Conservation (phyloP, 2,113 vertebrate species). For the Okapia johnstoni region DNA sequence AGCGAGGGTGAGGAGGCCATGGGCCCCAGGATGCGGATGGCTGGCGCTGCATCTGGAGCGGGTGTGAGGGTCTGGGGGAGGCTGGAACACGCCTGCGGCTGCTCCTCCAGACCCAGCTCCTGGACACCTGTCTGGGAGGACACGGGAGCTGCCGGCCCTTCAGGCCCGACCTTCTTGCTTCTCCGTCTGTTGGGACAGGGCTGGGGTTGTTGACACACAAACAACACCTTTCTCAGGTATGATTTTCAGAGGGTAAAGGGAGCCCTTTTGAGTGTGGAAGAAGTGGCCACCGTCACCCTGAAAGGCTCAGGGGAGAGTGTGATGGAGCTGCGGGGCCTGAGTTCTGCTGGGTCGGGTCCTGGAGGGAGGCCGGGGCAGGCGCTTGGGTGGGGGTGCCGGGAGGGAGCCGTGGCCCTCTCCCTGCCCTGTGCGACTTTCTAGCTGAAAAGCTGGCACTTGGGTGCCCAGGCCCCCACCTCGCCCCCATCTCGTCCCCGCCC, state of each 20-base stretch:
- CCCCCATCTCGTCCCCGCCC: neutral
- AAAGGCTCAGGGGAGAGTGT: neutral
- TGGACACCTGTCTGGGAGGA: neutral
- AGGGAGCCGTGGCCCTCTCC: neutral
- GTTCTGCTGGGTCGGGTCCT: neutral
- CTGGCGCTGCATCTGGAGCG: accelerated
- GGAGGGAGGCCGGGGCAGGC: neutral
- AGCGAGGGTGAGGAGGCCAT: neutral
- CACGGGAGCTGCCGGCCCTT: accelerated
- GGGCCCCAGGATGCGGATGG: neutral
- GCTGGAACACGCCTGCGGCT: neutral
- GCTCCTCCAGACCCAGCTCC: neutral
- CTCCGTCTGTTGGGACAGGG: accelerated
- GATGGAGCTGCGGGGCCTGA: neutral
- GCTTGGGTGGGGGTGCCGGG: neutral
- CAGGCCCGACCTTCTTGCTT: neutral
- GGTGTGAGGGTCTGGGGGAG: neutral
- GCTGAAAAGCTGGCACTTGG: neutral
- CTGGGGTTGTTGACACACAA: neutral
- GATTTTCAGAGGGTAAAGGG: accelerated
- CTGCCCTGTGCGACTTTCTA: neutral
- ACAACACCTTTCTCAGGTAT: no score
- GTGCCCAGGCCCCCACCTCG: neutral
- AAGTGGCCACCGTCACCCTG: neutral
- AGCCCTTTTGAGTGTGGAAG: neutral